phyloP scores from a whole-genome alignment of 2,888 invertebrate species.

The Amphiduros pacificus region DNA sequence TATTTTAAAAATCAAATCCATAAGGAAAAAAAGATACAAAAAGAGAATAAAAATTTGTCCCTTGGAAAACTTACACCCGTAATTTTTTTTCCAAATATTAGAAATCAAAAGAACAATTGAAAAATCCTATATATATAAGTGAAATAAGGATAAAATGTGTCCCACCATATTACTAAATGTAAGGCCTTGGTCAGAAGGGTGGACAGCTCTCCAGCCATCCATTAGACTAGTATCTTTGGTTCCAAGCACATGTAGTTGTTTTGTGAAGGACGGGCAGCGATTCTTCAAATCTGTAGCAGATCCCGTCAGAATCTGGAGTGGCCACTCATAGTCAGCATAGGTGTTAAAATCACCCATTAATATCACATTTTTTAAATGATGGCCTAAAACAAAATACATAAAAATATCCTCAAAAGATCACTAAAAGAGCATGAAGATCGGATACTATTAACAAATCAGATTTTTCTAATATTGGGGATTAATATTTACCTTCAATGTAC shows the following conservation, averaged over 20 bases:
- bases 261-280: conserved; percentile 3
- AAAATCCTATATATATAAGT: no score
- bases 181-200: conserved; percentile 27
- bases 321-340: conserved; percentile 42
- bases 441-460: no score
- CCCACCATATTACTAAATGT: conserved; percentile 54
- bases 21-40: no score
- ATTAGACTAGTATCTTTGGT: neutral
- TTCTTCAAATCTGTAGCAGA: neutral
- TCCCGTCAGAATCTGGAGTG: conserved; percentile 34
- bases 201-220: conserved; percentile 8
- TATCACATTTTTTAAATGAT: conserved; percentile 38
- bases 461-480: neutral
- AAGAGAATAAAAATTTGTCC: no score
- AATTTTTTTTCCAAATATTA: no score
- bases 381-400: neutral
- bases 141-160: no score
- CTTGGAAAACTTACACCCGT: no score
- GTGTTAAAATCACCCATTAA: conserved; percentile 49
- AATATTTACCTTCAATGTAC: conserved; percentile 33
- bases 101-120: no score
- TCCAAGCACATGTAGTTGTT: neutral
- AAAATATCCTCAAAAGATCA: conserved; percentile 26
- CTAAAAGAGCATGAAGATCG: conserved; percentile 21
- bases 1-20: no score